phyloP scores from a whole-genome alignment of 2,888 invertebrate genomes.

The Deladenus siricidicola region DNA sequence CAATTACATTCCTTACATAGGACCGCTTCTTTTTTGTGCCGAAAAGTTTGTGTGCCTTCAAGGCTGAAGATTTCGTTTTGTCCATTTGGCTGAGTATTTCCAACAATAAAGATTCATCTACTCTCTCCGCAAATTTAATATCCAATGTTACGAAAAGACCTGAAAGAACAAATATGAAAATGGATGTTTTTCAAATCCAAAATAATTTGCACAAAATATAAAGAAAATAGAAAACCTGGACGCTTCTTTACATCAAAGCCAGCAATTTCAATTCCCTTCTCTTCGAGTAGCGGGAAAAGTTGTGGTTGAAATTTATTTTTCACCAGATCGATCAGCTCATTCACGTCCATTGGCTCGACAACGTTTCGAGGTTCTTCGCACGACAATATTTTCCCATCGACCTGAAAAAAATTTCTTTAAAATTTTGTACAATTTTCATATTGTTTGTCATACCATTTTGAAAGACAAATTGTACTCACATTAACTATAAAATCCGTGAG shows the following conservation, averaged over 20 bases:
- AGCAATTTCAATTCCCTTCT: background rate
- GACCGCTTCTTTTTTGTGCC: too few species aligned
- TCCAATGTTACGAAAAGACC: too few species aligned
- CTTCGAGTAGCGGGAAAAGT: background rate
- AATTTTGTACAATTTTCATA: background rate
- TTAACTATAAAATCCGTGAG: background rate
- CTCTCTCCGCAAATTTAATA: too few species aligned
- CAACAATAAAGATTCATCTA: too few species aligned
- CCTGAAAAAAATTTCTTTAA: background rate
- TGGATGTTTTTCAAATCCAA: too few species aligned
- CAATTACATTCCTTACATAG: too few species aligned
- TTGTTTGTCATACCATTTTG: background rate
- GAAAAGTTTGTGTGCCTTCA: too few species aligned
- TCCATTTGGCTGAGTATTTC: too few species aligned
- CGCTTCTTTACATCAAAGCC: background rate
- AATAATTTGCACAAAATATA: background rate
- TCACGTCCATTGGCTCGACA: background rate
- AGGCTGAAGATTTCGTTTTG: too few species aligned
- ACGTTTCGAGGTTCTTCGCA: background rate
- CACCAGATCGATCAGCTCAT: background rate
- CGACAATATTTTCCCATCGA: background rate
- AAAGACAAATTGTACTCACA: background rate
- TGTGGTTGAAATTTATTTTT: background rate
- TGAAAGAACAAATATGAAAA: too few species aligned
- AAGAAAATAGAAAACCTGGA: background rate